Base-by-base conservation (phyloP, 1,140 invertebrate genomes). In the Drosophila tropicalis region DNA sequence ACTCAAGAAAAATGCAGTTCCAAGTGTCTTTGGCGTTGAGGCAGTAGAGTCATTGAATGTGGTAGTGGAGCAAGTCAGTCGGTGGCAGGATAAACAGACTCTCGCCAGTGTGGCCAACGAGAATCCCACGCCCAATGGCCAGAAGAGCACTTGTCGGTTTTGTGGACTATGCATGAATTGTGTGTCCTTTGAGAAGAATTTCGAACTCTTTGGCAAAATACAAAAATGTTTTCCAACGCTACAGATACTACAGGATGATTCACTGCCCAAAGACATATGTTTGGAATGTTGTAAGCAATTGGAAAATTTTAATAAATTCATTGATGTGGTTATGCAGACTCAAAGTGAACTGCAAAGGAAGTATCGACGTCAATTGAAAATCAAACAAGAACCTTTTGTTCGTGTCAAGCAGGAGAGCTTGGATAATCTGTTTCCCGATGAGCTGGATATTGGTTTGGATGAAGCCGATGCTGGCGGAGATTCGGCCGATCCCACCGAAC, bases 191-290 rank as follows among this genome's bases (percentile, higher is more conserved):
- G 79, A 81, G 1, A 89, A 81, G 17, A 91, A 83, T 55, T 90
- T 89, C 22, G 90, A 92, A 58, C 62, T 91, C 1, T 92, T 90
- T 62, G 91, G 77, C 39, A 89, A 91, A 81, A 84, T 92, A 29
- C 91, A 92, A 39, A 85, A 91, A 70, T 92, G 91, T 54, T 91
- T 92, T 65, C 91, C 91, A 10, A 91, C 91, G 0, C 72, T 92
- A 1, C 90, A 92, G 47, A 90, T 92, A 51, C 77, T 86, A 34
- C 84, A 92, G 64, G 86, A 92, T n/a, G 91, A 92, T 34, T 77
- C 71, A 2, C 56, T 92, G 41, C 84, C 84, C 36, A 92, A 92
- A 54, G 90, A 91, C 4, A 78, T 92, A 17, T 92, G 91, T 40
- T 57, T 66, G 10, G 68, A 78, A 0, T 92, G 91, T 39, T 78